Evolutionary conservation across 2,797 vertebrate species (phyloP).

Genomic region (Propithecus deckenii): DNA sequence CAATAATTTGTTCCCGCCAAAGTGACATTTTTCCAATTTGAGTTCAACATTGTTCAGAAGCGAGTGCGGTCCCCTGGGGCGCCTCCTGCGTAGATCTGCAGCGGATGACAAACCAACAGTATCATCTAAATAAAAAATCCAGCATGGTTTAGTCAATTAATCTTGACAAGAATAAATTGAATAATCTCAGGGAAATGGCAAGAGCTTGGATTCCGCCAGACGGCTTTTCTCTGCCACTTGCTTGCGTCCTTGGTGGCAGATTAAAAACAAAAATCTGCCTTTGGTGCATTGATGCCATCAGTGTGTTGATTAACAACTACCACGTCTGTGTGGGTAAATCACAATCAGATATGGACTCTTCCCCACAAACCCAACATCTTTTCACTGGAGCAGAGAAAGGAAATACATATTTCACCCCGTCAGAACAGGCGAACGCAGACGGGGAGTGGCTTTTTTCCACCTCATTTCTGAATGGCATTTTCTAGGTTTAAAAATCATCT

Average conservation of each 20-base stretch:
- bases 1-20: constrained; percentile 58
- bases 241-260: neutral
- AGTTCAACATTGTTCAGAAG: constrained; percentile 56
- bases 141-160: constrained; percentile 63
- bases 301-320: neutral
- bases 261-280: constrained; percentile 1
- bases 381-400: neutral
- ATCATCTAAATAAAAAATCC: constrained; percentile 73
- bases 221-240: neutral
- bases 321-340: neutral
- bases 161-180: constrained; percentile 71
- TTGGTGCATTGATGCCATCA: neutral
- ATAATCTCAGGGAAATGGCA: constrained; percentile 57
- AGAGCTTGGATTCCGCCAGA: constrained; percentile 25
- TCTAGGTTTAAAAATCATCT: neutral
- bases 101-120: constrained; percentile 52
- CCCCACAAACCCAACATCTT: neutral
- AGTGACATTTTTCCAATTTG: constrained; percentile 70
- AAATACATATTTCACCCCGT: rapidly evolving
- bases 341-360: neutral
- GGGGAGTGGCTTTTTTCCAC: neutral
- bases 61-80: neutral
- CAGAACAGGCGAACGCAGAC: neutral
- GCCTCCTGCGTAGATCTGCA: neutral
- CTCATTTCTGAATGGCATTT: neutral